phyloP scores from a whole-genome alignment of 2,113 vertebrate species.

The Gasterosteus nipponicus region DNA sequence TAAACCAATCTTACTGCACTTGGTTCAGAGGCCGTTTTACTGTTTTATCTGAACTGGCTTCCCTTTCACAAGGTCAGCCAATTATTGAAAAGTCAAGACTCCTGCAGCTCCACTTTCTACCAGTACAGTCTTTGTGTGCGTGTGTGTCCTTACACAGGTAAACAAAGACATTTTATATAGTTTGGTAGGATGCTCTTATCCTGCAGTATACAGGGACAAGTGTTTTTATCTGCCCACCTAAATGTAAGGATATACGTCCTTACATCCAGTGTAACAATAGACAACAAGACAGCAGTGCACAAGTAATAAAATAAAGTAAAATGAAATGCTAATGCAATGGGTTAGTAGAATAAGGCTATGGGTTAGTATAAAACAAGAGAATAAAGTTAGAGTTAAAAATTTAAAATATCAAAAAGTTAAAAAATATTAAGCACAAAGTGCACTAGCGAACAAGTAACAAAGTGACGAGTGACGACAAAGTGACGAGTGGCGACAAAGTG shows the following conservation, averaged over 20 bases:
- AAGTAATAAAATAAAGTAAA: too few species aligned
- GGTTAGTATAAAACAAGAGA: too few species aligned
- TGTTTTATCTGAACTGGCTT: background rate
- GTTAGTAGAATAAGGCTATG: too few species aligned
- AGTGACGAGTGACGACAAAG: too few species aligned
- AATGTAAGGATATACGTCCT: background rate
- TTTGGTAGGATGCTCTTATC: background rate
- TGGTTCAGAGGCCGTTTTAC: background rate
- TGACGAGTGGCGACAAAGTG: too few species aligned
- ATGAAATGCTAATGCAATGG: too few species aligned
- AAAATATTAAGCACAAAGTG: too few species aligned
- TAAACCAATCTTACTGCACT: conserved; percentile 4
- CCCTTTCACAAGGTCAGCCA: background rate
- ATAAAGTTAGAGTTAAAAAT: too few species aligned
- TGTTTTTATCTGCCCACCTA: background rate
- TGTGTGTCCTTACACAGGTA: background rate
- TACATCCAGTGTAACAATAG: too few species aligned
- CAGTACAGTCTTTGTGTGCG: background rate
- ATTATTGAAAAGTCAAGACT: background rate
- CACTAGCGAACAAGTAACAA: too few species aligned
- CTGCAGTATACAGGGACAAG: background rate
- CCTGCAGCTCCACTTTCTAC: background rate
- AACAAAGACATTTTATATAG: background rate
- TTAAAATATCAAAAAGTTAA: too few species aligned
- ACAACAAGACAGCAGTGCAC: too few species aligned